A percentile compares a stretch with the other conserved stretches of the same genome.
Conservation (phyloP, 2,797 vertebrate genomes). For the Cossypha dichroa region DNA sequence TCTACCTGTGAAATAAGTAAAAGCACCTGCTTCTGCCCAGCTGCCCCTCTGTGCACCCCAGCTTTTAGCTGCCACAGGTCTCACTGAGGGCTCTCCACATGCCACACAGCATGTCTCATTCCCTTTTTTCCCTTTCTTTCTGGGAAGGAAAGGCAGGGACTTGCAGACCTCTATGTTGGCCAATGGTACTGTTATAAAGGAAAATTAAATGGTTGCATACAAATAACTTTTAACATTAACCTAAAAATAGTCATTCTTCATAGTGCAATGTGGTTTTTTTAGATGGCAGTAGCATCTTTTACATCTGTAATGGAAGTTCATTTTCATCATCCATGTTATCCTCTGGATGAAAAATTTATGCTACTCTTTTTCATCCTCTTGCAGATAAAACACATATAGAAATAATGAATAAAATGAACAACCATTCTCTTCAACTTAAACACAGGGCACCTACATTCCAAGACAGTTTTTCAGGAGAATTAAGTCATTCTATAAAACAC, state of each 20-base stretch:
- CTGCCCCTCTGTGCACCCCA: fast-evolving
- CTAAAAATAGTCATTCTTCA: background rate
- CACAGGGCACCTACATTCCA: background rate
- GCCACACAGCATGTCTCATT: background rate
- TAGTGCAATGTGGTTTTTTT: background rate
- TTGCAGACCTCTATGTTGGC: background rate
- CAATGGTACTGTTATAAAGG: background rate
- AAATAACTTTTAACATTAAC: background rate
- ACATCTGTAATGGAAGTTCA: background rate
- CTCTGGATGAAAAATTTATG: background rate
- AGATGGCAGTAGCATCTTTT: background rate
- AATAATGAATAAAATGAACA: background rate
- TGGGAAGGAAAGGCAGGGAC: background rate
- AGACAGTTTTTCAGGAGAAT: background rate
- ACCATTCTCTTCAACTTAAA: background rate
- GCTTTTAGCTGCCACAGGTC: background rate
- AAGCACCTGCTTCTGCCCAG: background rate
- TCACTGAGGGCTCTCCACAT: background rate
- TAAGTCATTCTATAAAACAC: background rate
- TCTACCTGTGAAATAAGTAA: background rate
- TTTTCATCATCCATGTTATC: background rate
- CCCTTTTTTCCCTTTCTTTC: background rate
- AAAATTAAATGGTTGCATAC: background rate
- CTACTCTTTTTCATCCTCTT: background rate
- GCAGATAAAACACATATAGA: background rate